Evolutionary conservation across 2,113 vertebrate genomes (phyloP).

Genomic region (Gavialis gangeticus): DNA sequence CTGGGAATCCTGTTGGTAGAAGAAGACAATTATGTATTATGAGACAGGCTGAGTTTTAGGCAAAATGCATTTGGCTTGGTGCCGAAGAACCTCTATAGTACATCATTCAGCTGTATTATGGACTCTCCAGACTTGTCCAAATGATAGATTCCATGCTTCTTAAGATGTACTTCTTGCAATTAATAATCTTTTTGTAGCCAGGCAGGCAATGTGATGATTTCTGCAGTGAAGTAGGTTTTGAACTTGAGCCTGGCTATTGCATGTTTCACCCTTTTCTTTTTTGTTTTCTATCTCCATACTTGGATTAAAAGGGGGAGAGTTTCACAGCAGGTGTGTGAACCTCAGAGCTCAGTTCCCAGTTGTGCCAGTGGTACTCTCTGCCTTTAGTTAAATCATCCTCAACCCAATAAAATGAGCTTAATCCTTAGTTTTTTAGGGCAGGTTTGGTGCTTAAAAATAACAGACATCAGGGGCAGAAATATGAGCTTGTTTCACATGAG

Average conservation of each 20-base stretch:
- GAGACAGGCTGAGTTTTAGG: background rate
- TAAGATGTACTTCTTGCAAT: background rate
- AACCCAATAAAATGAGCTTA: background rate
- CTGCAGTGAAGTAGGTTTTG: background rate
- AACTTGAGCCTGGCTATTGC: background rate
- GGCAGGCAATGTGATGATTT: background rate
- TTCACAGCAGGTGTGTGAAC: background rate
- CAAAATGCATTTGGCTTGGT: background rate
- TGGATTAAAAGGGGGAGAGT: background rate
- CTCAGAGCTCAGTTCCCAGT: rapidly evolving
- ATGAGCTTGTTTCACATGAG: background rate
- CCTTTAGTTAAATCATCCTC: background rate
- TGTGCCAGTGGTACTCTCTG: background rate
- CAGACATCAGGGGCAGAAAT: background rate
- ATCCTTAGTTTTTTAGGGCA: background rate
- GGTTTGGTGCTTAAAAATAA: background rate
- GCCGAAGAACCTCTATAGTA: background rate
- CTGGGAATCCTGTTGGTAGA: background rate
- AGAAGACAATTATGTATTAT: background rate
- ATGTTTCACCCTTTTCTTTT: background rate
- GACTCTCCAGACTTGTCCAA: background rate
- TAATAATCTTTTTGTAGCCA: background rate
- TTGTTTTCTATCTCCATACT: background rate
- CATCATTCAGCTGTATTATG: background rate
- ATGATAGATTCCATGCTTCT: background rate